Conservation (phyloP, 2,888 invertebrate genomes). For the Spisula solida region DNA sequence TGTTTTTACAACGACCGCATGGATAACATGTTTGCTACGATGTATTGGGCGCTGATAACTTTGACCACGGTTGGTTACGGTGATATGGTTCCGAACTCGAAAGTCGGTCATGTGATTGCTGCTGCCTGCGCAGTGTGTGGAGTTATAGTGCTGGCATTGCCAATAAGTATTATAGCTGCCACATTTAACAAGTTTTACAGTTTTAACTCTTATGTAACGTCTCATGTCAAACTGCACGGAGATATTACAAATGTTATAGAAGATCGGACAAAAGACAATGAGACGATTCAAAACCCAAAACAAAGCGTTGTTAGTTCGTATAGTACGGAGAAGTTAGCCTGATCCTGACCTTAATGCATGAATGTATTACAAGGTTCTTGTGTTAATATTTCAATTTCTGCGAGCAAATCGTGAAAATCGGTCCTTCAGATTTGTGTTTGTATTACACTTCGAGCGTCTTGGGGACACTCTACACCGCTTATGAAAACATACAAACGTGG, state of each 20-base stretch:
- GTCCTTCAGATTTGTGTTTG: no score
- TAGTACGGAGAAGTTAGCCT: no score
- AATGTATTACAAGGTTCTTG: no score
- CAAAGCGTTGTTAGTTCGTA: neutral
- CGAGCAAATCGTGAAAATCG: neutral
- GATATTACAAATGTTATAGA: neutral
- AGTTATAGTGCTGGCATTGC: conserved; percentile 44
- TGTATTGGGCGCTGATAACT: conserved; percentile 57
- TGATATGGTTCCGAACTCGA: conserved; percentile 35
- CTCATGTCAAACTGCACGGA: neutral
- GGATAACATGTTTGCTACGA: conserved; percentile 34
- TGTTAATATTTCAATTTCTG: no score
- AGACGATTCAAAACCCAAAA: neutral
- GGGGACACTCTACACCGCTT: neutral
- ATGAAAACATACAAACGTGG: no score
- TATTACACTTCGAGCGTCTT: no score
- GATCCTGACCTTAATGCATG: no score
- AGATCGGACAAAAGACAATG: neutral
- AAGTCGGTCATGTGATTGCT: conserved; percentile 53
- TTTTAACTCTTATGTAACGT: conserved; percentile 3
- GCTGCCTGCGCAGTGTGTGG: conserved; percentile 50
- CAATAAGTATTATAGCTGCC: conserved; percentile 52
- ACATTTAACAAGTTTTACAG: conserved; percentile 54
- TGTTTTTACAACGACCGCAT: conserved; percentile 10
- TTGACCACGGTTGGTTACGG: conserved; percentile 57